phyloP scores from a whole-genome alignment of 2,113 vertebrate species.

The Colius striatus region DNA sequence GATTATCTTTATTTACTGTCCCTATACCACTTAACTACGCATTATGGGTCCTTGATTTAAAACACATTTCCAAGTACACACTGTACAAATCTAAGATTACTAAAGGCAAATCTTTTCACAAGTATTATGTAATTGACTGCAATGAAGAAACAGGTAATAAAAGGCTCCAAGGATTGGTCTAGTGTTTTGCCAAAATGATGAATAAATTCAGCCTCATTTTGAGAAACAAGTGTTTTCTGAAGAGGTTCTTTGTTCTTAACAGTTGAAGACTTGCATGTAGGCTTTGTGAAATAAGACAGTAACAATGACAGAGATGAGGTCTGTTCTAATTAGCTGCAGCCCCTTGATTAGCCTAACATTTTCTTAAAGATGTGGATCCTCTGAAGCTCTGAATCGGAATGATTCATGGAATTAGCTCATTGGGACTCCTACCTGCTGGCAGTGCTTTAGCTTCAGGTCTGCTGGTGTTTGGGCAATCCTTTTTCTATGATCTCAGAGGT shows the following conservation, averaged over 20 bases:
- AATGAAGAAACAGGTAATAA: neutral
- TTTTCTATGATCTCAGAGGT: neutral
- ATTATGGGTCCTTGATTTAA: neutral
- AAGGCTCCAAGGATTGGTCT: neutral
- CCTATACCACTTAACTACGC: neutral
- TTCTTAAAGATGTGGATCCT: neutral
- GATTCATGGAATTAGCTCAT: neutral
- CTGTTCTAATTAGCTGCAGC: neutral
- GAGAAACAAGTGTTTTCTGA: neutral
- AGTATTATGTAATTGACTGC: neutral
- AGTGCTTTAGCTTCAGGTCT: neutral
- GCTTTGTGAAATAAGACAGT: neutral
- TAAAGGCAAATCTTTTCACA: neutral
- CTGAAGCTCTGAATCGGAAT: neutral
- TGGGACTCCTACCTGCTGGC: neutral
- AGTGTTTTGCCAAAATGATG: neutral
- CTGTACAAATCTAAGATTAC: slow-evolving; percentile 1
- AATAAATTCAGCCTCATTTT: neutral
- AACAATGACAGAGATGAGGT: neutral
- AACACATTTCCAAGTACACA: neutral
- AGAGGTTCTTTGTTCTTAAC: neutral
- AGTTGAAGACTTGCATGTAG: neutral
- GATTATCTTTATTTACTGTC: neutral
- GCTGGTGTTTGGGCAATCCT: neutral
- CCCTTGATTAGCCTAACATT: neutral